Base-by-base conservation (phyloP, 35 echinoderm and acorn worm species). In the Ophiothrix spiculata region DNA sequence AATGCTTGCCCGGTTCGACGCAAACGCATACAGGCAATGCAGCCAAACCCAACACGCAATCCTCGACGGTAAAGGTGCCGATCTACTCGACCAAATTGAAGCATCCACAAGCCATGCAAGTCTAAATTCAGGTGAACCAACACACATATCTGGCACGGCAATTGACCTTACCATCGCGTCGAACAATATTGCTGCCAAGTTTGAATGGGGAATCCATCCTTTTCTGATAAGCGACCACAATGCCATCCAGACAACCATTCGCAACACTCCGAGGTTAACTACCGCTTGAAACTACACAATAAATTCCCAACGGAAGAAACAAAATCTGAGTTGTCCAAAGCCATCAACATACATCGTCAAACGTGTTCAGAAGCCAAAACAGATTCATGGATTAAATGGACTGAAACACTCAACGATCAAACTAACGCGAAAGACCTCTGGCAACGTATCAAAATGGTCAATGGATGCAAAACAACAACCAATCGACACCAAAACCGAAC, bases 351-450 rank as follows among this genome's bases (percentile, higher is more conserved):
- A 40, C 79, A 81, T 42, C 79, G 79, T 15, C 37, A 41, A 32
- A 81, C 79, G 21, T 81, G 79, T 32, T 16, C 6, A 81, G 79
- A 81, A 38, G 79, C 79, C 4, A 81, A 81, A 41, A 81, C 37
- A 37, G 10, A 81, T 19, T 38, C 79, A 6, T 81, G 79, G 79
- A 45, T 81, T 4, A 3, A 49, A 15, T 81, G 79, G 79, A 81
- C 79, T 12, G 79, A 81, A 41, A 41, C 6, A 81, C 79, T 81
- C 28, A 81, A 81, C 38, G 15, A 81, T n/a, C 36, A 81, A 42
- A 40, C 79, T 16, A 81, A 37, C 39, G 39, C 10, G 15, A 81
- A 41, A 42, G 79, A 42, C 40, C 40, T 81, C 0, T 81, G 79
- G 79, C 6, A 81, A 17, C 79, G 79, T 14, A 36, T 81, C 39